Conservation (phyloP, 2,888 invertebrate genomes). For the Drosophila tanythrix region DNA sequence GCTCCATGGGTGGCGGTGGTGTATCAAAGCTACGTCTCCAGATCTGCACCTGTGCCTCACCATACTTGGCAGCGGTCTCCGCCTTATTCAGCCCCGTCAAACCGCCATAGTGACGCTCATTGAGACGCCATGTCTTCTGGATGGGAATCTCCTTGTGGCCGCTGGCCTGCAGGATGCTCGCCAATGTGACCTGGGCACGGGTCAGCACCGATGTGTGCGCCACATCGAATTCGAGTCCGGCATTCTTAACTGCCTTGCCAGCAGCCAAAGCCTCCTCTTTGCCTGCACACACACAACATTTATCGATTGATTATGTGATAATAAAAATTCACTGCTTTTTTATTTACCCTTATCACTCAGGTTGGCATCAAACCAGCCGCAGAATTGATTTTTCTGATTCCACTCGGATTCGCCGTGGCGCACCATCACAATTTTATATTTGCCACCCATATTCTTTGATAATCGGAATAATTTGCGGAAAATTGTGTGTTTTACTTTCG, state of each 20-base stretch:
- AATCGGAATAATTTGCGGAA: slow-evolving; percentile 57
- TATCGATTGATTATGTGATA: slow-evolving; percentile 26
- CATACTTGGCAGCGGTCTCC: slow-evolving; percentile 94
- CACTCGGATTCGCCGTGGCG: slow-evolving; percentile 92
- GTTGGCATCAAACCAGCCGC: slow-evolving; percentile 91
- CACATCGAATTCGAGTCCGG: slow-evolving; percentile 90
- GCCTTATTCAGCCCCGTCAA: slow-evolving; percentile 95
- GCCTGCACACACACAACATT: slow-evolving; percentile 60
- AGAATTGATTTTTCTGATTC: slow-evolving; percentile 91
- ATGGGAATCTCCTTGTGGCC: slow-evolving; percentile 89
- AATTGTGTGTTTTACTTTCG: slow-evolving; percentile 56
- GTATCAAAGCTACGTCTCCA: slow-evolving; percentile 95
- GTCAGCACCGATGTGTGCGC: slow-evolving; percentile 93
- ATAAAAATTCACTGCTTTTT: not conserved
- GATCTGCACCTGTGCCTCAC: slow-evolving; percentile 92
- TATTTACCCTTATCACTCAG: slow-evolving; percentile 89
- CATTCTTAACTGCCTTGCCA: slow-evolving; percentile 91
- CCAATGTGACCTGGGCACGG: slow-evolving; percentile 91
- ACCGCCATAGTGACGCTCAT: slow-evolving; percentile 95
- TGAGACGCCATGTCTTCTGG: slow-evolving; percentile 92
- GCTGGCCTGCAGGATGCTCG: slow-evolving; percentile 89
- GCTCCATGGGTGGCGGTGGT: slow-evolving; percentile 94
- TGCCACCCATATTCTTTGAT: slow-evolving; percentile 83
- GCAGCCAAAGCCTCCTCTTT: slow-evolving; percentile 86
- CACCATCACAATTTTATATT: slow-evolving; percentile 90